These are phyloP conservation scores for Mus caroli DNA, from an alignment of 2,797 vertebrate genomes.

Conservation along the genomic window DNA sequence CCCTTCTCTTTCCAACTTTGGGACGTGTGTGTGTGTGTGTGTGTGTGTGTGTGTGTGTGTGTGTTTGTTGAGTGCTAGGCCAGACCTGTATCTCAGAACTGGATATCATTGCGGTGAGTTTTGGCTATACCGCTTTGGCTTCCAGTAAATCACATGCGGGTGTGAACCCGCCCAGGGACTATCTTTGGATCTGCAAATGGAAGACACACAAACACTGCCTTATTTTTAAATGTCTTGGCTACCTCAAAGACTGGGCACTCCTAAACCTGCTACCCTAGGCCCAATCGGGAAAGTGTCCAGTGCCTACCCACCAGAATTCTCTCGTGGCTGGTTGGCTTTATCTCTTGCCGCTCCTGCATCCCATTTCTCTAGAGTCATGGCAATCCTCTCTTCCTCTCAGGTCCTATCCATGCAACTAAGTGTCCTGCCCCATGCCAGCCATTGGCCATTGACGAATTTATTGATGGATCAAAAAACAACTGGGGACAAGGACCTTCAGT, in stretches of 20 bases:
- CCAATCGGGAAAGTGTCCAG: too few species aligned
- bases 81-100: neutral
- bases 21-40: neutral
- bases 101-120: too few species aligned
- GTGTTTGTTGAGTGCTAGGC: too few species aligned
- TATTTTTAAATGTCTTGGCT: neutral
- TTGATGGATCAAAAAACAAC: neutral
- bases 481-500: too few species aligned
- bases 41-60: too few species aligned
- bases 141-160: fast-evolving
- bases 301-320: too few species aligned
- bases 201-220: neutral
- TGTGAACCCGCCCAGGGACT: neutral
- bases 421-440: neutral
- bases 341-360: too few species aligned
- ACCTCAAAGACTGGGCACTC: neutral
- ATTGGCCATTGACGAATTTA: neutral
- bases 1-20: neutral
- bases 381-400: neutral
- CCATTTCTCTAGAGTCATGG: neutral
- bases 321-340: too few species aligned
- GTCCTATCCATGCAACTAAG: neutral
- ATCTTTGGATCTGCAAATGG: neutral
- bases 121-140: neutral
- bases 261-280: neutral